Base-by-base conservation (phyloP, 1,140 invertebrate species). In the Whitmania pigra region DNA sequence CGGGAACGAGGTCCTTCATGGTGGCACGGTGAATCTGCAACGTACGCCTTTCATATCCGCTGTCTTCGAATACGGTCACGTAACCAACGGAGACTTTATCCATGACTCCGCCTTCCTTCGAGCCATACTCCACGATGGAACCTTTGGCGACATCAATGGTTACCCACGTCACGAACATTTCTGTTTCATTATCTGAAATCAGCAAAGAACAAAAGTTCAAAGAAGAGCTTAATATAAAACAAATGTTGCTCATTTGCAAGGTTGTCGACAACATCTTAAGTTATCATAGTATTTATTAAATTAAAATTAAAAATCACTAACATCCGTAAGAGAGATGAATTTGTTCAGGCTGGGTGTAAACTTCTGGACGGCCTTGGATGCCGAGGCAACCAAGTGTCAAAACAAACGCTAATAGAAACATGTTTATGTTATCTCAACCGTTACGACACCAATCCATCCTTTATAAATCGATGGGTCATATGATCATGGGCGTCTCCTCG, bases 81-180 rank as follows among this genome's bases (percentile, higher is more conserved):
- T 90, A 90, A n/a, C 74, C 74, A 0, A 84, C 86, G 70, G 22
- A 73, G 57, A 43, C 40, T 69, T 77, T 80, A 54, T 86, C 75
- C 60, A 84, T 80, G 36, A 60, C 67, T 68, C 88, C 82, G 67
- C 86, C 85, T 49, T 49, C 43, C 43, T 49, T 49, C 13, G 43
- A 3, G 2, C 90, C 89, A 82, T 89, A 93, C 78, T 90, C 86
- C 22, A 91, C 89, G 53, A 87, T 76, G 0, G 89, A 88, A 77
- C 86, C 82, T 43, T 84, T 76, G 13, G 90, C 88, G 76, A 88
- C 85, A 22, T 63, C 31, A 73, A 86, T 85, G 43, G 92, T 94
- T 0, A 87, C 88, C 92, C 92, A 94, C 67, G 91, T 93, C 27
- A 93, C 87, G 57, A 90, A 85, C 77, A 91, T 88, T 75, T 90